A percentile compares a stretch with the other conserved stretches of the same genome.
Evolutionary conservation across 2,113 vertebrate genomes (phyloP).

Genomic region (Neolamprologus ventralis): DNA sequence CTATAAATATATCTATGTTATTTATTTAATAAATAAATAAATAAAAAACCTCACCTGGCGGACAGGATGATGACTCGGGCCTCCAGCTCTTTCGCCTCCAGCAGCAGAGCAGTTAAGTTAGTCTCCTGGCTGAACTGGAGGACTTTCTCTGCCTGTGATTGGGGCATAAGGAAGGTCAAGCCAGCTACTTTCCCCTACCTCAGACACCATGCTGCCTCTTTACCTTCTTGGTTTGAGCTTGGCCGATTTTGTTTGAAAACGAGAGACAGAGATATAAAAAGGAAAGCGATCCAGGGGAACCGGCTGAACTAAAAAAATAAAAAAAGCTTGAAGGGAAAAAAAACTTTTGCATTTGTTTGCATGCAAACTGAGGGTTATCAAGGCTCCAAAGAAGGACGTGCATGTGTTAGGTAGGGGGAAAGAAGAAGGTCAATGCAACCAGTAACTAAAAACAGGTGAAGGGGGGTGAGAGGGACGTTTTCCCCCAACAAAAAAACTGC

Average conservation of each 20-base stretch:
- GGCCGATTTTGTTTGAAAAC: slow-evolving; percentile 60
- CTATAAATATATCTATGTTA: neutral
- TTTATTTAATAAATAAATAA: neutral
- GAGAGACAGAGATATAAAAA: slow-evolving; percentile 62
- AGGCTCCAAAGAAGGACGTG: slow-evolving; percentile 96
- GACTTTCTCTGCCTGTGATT: slow-evolving; percentile 98
- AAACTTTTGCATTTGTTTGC: slow-evolving; percentile 84
- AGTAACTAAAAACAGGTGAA: slow-evolving; percentile 80
- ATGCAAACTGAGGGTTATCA: slow-evolving; percentile 98
- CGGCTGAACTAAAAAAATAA: slow-evolving; percentile 66
- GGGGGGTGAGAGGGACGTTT: slow-evolving; percentile 65
- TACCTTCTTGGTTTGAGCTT: slow-evolving; percentile 58
- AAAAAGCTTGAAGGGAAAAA: slow-evolving; percentile 68
- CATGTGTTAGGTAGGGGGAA: slow-evolving; percentile 89
- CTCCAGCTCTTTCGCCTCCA: slow-evolving; percentile 96
- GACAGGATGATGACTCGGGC: slow-evolving; percentile 97
- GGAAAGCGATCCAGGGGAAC: slow-evolving; percentile 73
- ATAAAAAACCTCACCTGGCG: slow-evolving; percentile 77
- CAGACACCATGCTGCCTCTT: slow-evolving; percentile 79
- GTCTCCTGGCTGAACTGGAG: slow-evolving; percentile 98
- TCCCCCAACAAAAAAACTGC: slow-evolving; percentile 72
- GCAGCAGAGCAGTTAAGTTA: slow-evolving; percentile 94
- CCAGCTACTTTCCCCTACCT: slow-evolving; percentile 57
- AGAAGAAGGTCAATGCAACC: slow-evolving; percentile 91
- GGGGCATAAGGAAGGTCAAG: slow-evolving; percentile 73